phyloP scores from a whole-genome alignment of 1,140 invertebrate species.

The Rhopalosiphum maidis region DNA sequence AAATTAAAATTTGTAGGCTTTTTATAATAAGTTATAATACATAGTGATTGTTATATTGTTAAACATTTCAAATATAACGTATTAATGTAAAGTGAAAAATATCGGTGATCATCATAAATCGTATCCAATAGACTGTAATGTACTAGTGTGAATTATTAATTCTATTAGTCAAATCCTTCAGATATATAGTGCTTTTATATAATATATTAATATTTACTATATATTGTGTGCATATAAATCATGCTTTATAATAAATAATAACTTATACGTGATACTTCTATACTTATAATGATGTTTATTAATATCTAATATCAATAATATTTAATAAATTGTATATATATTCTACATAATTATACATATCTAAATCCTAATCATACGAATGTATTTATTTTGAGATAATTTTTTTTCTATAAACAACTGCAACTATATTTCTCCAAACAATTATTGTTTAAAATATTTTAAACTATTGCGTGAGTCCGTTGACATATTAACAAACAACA shows the following conservation, averaged over 20 bases:
- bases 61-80: neutral
- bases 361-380: neutral
- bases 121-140: neutral
- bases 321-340: neutral
- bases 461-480: neutral
- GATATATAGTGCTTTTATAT: neutral
- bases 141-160: neutral
- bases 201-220: too few relatives aligned
- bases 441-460: neutral
- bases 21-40: neutral
- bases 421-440: neutral
- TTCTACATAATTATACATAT: too few relatives aligned
- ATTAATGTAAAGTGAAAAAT: neutral
- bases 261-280: too few relatives aligned
- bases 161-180: neutral
- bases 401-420: neutral
- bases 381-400: neutral
- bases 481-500: too few relatives aligned
- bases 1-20: neutral
- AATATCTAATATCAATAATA: neutral
- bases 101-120: neutral
- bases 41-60: neutral
- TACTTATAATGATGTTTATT: too few relatives aligned
- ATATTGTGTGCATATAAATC: too few relatives aligned
- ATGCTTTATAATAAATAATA: too few relatives aligned